Percentiles rank a stretch among this genome's conserved stretches.
These are phyloP conservation scores for Mantis religiosa DNA, from an alignment of 2,888 invertebrate genomes.

Conservation along the genomic window DNA sequence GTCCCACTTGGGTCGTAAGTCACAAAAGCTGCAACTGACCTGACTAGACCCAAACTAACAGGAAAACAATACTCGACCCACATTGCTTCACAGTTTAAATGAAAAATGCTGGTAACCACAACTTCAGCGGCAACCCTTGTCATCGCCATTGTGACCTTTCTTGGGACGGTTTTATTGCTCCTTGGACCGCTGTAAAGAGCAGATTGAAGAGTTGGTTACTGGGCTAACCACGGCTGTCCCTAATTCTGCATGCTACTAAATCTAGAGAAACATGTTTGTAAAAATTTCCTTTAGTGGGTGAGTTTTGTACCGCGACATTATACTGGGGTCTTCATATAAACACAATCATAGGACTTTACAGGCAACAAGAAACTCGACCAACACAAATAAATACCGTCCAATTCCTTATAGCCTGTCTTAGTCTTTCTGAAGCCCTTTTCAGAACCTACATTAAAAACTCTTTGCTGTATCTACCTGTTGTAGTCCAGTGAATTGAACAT, in stretches of 20 bases:
- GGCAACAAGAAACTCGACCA: too few relatives aligned
- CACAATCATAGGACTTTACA: too few relatives aligned
- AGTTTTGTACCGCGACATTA: background rate
- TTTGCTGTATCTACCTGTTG: too few relatives aligned
- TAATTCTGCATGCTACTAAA: background rate
- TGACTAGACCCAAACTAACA: background rate
- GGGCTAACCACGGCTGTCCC: background rate
- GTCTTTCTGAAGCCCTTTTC: too few relatives aligned
- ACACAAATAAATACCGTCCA: too few relatives aligned
- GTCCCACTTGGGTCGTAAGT: too few relatives aligned
- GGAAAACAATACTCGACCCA: background rate
- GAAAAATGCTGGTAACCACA: background rate
- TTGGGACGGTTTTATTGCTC: background rate
- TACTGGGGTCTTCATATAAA: background rate
- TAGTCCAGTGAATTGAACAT: too few relatives aligned
- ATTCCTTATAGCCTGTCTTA: too few relatives aligned
- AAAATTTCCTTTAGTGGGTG: background rate
- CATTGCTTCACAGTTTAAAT: background rate
- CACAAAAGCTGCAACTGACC: too few relatives aligned
- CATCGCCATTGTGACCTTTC: background rate
- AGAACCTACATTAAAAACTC: too few relatives aligned
- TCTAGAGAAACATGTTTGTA: background rate
- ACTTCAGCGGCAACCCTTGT: background rate
- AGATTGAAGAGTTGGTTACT: background rate
- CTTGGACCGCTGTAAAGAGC: background rate